These are phyloP conservation scores for Onthophagus sagittarius DNA, from an alignment of 2,888 invertebrate species.

Conservation along the genomic window DNA sequence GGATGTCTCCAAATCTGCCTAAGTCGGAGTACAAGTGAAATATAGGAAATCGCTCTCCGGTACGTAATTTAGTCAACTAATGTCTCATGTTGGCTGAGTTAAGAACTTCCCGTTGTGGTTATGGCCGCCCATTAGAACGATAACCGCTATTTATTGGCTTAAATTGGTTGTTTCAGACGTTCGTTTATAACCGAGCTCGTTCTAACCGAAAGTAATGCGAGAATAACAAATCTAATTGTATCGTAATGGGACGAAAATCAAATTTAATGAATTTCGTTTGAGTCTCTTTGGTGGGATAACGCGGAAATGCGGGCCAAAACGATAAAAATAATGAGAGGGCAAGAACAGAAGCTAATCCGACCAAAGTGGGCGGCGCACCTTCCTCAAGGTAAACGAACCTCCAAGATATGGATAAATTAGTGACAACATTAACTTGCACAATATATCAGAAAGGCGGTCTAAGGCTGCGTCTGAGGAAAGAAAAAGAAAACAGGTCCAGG, in stretches of 20 bases:
- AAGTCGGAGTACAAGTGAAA: background rate
- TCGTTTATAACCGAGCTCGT: background rate
- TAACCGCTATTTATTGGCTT: background rate
- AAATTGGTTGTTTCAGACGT: background rate
- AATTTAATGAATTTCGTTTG: too few relatives aligned
- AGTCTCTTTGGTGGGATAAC: background rate
- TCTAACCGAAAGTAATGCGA: too few relatives aligned
- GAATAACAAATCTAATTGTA: too few relatives aligned
- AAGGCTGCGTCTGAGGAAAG: background rate
- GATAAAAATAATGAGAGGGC: background rate
- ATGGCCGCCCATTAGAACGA: background rate
- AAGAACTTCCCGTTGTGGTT: background rate
- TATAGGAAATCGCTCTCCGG: background rate
- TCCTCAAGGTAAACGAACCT: background rate
- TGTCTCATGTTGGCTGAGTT: background rate
- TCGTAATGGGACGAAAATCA: too few relatives aligned
- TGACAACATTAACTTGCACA: background rate
- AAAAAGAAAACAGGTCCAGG: background rate
- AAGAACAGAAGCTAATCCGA: background rate
- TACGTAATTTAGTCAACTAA: background rate
- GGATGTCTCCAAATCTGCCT: background rate
- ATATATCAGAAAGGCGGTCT: background rate
- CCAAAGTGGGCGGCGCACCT: background rate
- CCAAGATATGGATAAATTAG: background rate
- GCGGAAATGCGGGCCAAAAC: background rate